Evolutionary conservation across 2,888 invertebrate species (phyloP), one percentile per base, ranked within the genome.

Genomic region (Stenurella melanura): DNA sequence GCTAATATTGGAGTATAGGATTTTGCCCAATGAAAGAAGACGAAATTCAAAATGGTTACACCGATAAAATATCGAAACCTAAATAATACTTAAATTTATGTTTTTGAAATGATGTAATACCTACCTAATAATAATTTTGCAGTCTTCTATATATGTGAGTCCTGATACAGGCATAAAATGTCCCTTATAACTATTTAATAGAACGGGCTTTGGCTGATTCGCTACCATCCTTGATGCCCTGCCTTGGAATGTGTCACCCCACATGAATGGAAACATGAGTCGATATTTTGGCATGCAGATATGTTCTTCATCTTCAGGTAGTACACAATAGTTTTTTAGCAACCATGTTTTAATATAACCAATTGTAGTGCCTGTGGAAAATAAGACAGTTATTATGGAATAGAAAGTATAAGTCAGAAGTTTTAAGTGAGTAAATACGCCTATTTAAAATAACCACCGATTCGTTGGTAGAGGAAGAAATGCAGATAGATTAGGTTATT

Each of bases 271-370:
- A 89, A 96, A 96, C 87, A 92, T 90, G 78, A 94, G 86, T 72
- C 94, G 91, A 71, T 94, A 90, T 75, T 88, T 85, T 3, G 94
- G 93, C 92, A 94, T 92, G 85, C 89, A 91, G 74, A 94, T 89
- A 83, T 91, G 90, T 42, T 89, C 90, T 88, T 92, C 83, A n/a
- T 90, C 91, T 87, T 90, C 81, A 11, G 78, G 57, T 17, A 78
- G 60, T 88, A 89, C 54, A 86, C 93, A 92, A 84, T 92, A 96
- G 87, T 95, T 94, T 70, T 90, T 90, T 86, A 96, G 90, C 61
- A 94, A 91, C 96, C 96, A 96, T 19, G 94, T 92, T 90, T 96
- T 96, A 72, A 96, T 91, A 85, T 96, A 96, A 1, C 96, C 96
- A 75, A 91, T 89, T 0, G 94, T 93, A 75, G 91, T 90, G 10